These are phyloP conservation scores for Pipistrellus pipistrellus DNA, from an alignment of 2,797 vertebrate species.

Conservation along the genomic window DNA sequence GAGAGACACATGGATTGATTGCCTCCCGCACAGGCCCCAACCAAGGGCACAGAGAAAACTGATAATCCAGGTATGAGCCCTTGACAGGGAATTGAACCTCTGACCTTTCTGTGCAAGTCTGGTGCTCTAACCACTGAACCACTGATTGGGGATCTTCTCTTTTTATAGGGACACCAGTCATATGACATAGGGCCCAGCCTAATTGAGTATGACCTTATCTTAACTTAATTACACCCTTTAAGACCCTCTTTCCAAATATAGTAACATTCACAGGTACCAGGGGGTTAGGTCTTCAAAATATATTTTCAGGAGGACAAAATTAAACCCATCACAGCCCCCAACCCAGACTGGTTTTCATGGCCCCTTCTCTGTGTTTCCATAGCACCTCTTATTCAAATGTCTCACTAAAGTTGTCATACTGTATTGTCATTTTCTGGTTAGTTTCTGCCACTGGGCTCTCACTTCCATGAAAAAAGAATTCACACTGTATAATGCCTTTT, in stretches of 20 bases:
- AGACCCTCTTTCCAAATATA: neutral
- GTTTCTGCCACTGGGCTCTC: neutral
- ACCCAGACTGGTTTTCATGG: neutral
- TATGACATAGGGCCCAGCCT: neutral
- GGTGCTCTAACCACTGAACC: too few species aligned
- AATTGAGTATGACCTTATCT: neutral
- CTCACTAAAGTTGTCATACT: neutral
- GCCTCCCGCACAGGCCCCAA: too few species aligned
- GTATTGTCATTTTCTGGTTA: neutral
- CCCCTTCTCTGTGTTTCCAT: neutral
- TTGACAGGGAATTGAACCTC: too few species aligned
- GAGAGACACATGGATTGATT: too few species aligned
- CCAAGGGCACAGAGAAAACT: too few species aligned
- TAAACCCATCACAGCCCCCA: neutral
- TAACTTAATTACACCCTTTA: neutral
- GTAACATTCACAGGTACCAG: neutral
- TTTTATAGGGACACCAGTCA: neutral
- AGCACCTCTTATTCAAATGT: neutral
- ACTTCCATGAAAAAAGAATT: neutral
- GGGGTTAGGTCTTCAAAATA: neutral
- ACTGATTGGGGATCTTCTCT: neutral
- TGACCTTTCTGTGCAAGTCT: too few species aligned
- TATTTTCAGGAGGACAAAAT: neutral
- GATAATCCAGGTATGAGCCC: too few species aligned
- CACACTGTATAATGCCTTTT: neutral